Evolutionary conservation across 2,113 vertebrate species (phyloP).

Genomic region (Sisor rabdophorus): DNA sequence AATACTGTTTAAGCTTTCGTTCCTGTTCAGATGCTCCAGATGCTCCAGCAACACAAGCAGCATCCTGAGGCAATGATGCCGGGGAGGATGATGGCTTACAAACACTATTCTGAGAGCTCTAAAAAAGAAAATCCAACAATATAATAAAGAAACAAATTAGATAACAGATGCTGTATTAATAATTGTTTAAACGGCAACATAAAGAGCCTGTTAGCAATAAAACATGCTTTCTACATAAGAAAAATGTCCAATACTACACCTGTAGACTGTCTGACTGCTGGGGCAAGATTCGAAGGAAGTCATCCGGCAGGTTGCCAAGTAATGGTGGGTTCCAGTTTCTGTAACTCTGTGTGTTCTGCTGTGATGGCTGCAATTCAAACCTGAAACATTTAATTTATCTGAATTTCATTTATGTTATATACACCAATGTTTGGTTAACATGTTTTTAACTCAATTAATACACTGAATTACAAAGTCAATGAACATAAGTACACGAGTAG

Average conservation of each 20-base stretch:
- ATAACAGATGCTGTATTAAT: background rate
- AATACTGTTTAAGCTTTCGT: slow-evolving; percentile 88
- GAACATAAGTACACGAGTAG: background rate
- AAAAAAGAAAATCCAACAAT: slow-evolving; percentile 23
- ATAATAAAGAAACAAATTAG: background rate
- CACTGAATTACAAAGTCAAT: background rate
- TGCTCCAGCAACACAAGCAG: slow-evolving; percentile 21
- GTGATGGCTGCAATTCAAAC: slow-evolving; percentile 68
- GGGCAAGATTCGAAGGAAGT: slow-evolving; percentile 90
- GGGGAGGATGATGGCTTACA: slow-evolving; percentile 57
- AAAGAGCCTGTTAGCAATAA: background rate
- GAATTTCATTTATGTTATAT: background rate
- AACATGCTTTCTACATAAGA: background rate
- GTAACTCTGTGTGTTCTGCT: slow-evolving; percentile 69
- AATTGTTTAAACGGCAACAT: background rate
- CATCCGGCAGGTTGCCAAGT: slow-evolving; percentile 88
- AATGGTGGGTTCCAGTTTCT: slow-evolving; percentile 93
- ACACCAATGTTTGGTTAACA: background rate
- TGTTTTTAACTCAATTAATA: background rate
- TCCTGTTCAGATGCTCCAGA: slow-evolving; percentile 76
- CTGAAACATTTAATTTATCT: slow-evolving; percentile 57
- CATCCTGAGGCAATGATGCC: slow-evolving; percentile 55
- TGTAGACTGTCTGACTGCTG: slow-evolving; percentile 78
- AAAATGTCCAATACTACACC: slow-evolving; percentile 57
- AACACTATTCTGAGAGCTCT: slow-evolving; percentile 64